A percentile compares a stretch with the other conserved stretches of the same genome.
Conservation (phyloP, 2,888 invertebrate species). For the Drosophila ezoana region DNA sequence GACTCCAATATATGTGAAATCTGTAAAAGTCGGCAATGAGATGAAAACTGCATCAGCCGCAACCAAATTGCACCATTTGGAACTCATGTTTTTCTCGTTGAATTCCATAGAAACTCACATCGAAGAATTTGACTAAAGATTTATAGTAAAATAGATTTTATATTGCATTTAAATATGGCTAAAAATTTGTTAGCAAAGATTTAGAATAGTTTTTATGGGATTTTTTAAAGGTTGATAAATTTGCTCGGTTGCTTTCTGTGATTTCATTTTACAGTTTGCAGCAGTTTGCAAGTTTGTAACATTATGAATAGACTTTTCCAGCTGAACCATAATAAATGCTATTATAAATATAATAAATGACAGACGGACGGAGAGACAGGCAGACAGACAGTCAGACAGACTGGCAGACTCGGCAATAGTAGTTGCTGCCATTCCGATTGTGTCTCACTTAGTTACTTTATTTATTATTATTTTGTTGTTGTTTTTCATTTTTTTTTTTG, state of each 20-base stretch:
- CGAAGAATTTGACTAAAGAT: not conserved
- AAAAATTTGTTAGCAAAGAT: no score
- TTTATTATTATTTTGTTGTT: conserved; percentile 42
- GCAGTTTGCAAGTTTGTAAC: not conserved
- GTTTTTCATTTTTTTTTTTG: conserved; percentile 1
- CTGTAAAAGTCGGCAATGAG: not conserved
- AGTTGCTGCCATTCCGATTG: conserved; percentile 46
- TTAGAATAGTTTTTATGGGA: no score
- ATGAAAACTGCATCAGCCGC: not conserved
- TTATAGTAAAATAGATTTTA: not conserved
- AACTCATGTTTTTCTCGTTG: not conserved
- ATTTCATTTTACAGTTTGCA: conserved; percentile 11
- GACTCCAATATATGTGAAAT: no score
- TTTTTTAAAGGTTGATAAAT: not conserved
- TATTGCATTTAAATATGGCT: not conserved
- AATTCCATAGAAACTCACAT: not conserved
- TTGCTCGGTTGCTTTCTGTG: conserved; percentile 8
- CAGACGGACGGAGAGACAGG: conserved; percentile 2
- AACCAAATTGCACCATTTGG: not conserved
- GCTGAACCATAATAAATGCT: conserved; percentile 30
- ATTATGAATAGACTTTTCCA: conserved; percentile 16
- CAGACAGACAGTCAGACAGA: not conserved
- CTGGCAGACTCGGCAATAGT: conserved; percentile 5
- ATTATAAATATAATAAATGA: conserved; percentile 52
- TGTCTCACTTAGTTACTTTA: conserved; percentile 56